Evolutionary conservation across 2,888 invertebrate genomes (phyloP).

Genomic region (Drosophila neotestacea): DNA sequence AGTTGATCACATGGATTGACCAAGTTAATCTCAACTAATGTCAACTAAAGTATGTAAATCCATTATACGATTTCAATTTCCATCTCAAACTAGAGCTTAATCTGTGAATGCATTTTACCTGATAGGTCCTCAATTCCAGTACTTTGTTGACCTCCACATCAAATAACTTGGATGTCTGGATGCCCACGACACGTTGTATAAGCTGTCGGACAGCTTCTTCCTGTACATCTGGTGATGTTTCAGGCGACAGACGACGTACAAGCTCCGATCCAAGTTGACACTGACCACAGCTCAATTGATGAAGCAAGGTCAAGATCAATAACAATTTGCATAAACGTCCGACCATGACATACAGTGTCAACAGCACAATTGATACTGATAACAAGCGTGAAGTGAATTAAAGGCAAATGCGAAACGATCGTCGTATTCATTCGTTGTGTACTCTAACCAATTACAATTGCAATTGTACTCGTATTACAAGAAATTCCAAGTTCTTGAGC

Average conservation of each 20-base stretch:
- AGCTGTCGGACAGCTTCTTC: slow-evolving; percentile 60
- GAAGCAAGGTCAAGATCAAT: slow-evolving; percentile 47
- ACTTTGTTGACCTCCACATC: slow-evolving; percentile 57
- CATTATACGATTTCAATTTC: no score
- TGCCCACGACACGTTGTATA: slow-evolving; percentile 67
- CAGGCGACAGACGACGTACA: slow-evolving; percentile 49
- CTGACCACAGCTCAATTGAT: slow-evolving; percentile 4
- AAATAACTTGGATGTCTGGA: slow-evolving; percentile 49
- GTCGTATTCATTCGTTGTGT: slow-evolving; percentile 1
- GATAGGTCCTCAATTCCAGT: slow-evolving; percentile 55
- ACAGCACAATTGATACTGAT: slow-evolving; percentile 39
- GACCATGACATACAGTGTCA: slow-evolving; percentile 35
- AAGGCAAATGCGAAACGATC: slow-evolving; percentile 9
- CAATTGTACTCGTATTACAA: slow-evolving; percentile 4
- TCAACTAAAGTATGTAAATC: no score
- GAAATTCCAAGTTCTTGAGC: slow-evolving; percentile 1
- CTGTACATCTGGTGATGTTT: slow-evolving; percentile 55
- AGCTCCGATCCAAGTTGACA: slow-evolving; percentile 37
- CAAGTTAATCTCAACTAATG: no score
- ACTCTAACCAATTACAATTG: slow-evolving; percentile 6
- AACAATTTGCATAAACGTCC: slow-evolving; percentile 16
- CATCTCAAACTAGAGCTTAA: neutral
- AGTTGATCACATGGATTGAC: no score
- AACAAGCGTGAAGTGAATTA: slow-evolving; percentile 21
- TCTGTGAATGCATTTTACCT: slow-evolving; percentile 41